These are phyloP conservation scores for Leptobrachium leishanense DNA, from an alignment of 2,113 vertebrate species.

Conservation along the genomic window DNA sequence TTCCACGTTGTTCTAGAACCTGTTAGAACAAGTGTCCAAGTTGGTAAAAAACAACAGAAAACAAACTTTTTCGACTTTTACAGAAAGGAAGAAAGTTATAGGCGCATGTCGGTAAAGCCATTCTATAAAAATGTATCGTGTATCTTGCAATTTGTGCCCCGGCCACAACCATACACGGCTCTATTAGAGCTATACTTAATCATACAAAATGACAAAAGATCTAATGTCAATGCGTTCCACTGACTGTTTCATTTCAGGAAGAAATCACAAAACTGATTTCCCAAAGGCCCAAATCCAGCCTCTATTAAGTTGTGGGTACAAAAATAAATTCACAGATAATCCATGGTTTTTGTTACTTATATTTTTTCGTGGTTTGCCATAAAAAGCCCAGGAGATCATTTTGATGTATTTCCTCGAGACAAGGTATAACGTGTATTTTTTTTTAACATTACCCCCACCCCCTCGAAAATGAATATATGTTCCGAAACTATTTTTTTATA, in stretches of 20 bases:
- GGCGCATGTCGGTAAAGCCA: neutral
- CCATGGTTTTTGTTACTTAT: neutral
- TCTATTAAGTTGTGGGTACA: slow-evolving; percentile 3
- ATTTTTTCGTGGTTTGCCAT: neutral
- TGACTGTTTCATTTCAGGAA: slow-evolving; percentile 16
- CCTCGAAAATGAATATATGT: too few species aligned
- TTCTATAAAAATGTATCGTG: slow-evolving; percentile 1
- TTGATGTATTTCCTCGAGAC: too few species aligned
- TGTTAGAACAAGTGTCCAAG: too few species aligned
- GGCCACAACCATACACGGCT: slow-evolving; percentile 5
- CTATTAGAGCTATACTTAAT: slow-evolving; percentile 29
- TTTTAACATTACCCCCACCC: too few species aligned
- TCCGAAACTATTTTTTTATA: too few species aligned
- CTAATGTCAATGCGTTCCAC: slow-evolving; percentile 16
- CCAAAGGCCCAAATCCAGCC: slow-evolving; percentile 4
- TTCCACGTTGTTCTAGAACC: too few species aligned
- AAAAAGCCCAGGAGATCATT: neutral
- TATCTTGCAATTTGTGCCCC: neutral
- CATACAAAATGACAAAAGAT: slow-evolving; percentile 27
- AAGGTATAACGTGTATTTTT: too few species aligned
- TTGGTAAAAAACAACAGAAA: too few species aligned
- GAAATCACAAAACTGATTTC: slow-evolving; percentile 35
- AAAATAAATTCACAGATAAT: slow-evolving; percentile 26
- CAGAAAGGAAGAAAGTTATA: neutral
- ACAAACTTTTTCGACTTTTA: too few species aligned